Base-by-base conservation (phyloP, 2,797 vertebrate genomes). In the Helicolenus hilgendorfi region DNA sequence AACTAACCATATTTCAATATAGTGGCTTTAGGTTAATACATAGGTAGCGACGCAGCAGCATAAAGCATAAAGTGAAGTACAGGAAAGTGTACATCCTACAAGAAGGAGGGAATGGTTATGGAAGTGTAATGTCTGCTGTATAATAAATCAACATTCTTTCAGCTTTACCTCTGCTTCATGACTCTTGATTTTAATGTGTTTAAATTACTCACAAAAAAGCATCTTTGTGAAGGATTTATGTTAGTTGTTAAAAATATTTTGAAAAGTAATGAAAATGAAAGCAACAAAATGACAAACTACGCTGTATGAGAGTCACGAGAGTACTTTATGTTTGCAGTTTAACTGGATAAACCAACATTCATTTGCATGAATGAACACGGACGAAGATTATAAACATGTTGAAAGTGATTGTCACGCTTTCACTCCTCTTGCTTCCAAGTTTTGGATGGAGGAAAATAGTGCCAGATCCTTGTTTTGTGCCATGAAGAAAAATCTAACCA, bases 91-190 rank as follows among this genome's bases (percentile, higher is more conserved):
- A 14, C 36, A 22, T 55, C 7, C 11, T 68, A 26, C 26, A 22
- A 65, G 22, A 62, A 64, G 4, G 9, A 58, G 64, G 11, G 11
- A 22, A 53, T 10, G 15, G 26, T 53, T 45, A 10, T 56, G n/a
- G 22, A 75, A 15, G 9, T 55, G n/a, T 33, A 24, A 58, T 38
- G 20, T 22, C 33, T 71, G 65, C 67, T 36, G 41, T 10, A 15
- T 81, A 70, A 81, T 76, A 68, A 68, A 72, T 62, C 29, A 60
- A 65, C 45, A 77, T 20, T 59, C 26, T 63, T 35, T 53, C 22
- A 49, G 9, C 9, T 53, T 69, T n/a, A n/a, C 15, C 3, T 41
- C 27, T n/a, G 15, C 11, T 53, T 49, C 3, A 72, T 2, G 5
- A 38, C 55, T 53, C n/a, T 71, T 35, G 68, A 72, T 29, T 56